Evolutionary conservation across 2,888 invertebrate species (phyloP).

Genomic region (Trissolcus japonicus): DNA sequence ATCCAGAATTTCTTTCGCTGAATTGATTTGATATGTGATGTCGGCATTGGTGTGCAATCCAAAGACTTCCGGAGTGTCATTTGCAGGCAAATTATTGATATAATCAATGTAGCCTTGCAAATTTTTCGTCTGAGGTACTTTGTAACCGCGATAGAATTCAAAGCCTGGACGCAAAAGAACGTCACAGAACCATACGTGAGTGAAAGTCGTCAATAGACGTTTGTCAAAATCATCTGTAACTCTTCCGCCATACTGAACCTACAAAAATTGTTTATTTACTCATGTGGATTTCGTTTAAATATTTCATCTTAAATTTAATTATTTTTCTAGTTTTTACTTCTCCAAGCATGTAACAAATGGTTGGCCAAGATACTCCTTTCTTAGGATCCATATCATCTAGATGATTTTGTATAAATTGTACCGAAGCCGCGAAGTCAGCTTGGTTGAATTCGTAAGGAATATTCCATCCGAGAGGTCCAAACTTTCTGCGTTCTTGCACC

Average conservation of each 20-base stretch:
- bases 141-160: constrained; percentile 95
- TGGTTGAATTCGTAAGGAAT: constrained; percentile 98
- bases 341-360: constrained; percentile 97
- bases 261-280: not conserved
- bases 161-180: constrained; percentile 90
- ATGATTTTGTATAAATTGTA: constrained; percentile 97
- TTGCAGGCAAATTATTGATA: constrained; percentile 88
- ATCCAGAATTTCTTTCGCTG: constrained; percentile 93
- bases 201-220: constrained; percentile 92
- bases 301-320: not conserved
- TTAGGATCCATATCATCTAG: constrained; percentile 97
- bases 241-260: constrained; percentile 87
- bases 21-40: constrained; percentile 98
- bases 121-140: constrained; percentile 90
- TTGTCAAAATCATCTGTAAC: constrained; percentile 99
- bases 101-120: constrained; percentile 89
- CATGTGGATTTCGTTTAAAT: too few relatives aligned
- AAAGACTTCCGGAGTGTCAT: constrained; percentile 96
- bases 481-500: constrained; percentile 95
- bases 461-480: constrained; percentile 98
- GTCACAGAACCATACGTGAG: constrained; percentile 97
- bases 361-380: constrained; percentile 97
- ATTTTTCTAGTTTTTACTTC: constrained; percentile 79
- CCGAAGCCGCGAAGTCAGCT: constrained; percentile 95
- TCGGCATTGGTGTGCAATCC: constrained; percentile 98